phyloP scores from a whole-genome alignment of 2,888 invertebrate species.

The Drosophila histrio region DNA sequence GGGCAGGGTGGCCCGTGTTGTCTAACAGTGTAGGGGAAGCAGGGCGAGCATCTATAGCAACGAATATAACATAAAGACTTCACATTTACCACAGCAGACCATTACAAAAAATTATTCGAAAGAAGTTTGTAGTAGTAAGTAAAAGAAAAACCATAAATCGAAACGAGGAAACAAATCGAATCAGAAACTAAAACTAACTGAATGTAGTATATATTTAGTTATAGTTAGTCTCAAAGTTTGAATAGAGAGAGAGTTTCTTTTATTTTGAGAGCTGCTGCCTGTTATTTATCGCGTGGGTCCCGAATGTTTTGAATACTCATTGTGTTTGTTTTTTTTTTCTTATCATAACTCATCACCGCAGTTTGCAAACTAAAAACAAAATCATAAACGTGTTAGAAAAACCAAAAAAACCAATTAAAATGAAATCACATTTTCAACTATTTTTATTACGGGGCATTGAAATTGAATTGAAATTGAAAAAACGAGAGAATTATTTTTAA shows the following conservation, averaged over 20 bases:
- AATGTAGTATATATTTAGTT: slow-evolving; percentile 21
- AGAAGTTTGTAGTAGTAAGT: slow-evolving; percentile 77
- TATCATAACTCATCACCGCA: slow-evolving; percentile 67
- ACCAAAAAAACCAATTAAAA: slow-evolving; percentile 12
- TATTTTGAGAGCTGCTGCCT: slow-evolving; percentile 44
- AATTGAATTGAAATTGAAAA: slow-evolving; percentile 27
- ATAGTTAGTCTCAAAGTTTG: slow-evolving; percentile 47
- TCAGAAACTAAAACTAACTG: slow-evolving; percentile 20
- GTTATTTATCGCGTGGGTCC: slow-evolving; percentile 43
- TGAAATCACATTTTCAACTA: slow-evolving; percentile 17
- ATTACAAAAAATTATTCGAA: slow-evolving; percentile 83
- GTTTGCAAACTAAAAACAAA: slow-evolving; percentile 29
- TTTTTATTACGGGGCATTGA: slow-evolving; percentile 32
- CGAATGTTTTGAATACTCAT: slow-evolving; percentile 54
- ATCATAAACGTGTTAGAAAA: slow-evolving; percentile 33
- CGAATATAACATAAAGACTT: slow-evolving; percentile 92
- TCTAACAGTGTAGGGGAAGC: slow-evolving; percentile 94
- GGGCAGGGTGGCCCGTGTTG: slow-evolving; percentile 92
- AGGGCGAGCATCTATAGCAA: slow-evolving; percentile 96
- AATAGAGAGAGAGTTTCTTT: slow-evolving; percentile 12
- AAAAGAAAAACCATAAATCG: slow-evolving; percentile 21
- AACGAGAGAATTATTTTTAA: slow-evolving; percentile 27
- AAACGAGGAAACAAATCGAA: neutral
- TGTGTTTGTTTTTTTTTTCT: slow-evolving; percentile 26
- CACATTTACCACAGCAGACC: slow-evolving; percentile 85